Percentiles rank a stretch among this genome's conserved stretches.
These are phyloP conservation scores for Agonopterix subpropinquella DNA, from an alignment of 2,888 invertebrate species.

Conservation along the genomic window DNA sequence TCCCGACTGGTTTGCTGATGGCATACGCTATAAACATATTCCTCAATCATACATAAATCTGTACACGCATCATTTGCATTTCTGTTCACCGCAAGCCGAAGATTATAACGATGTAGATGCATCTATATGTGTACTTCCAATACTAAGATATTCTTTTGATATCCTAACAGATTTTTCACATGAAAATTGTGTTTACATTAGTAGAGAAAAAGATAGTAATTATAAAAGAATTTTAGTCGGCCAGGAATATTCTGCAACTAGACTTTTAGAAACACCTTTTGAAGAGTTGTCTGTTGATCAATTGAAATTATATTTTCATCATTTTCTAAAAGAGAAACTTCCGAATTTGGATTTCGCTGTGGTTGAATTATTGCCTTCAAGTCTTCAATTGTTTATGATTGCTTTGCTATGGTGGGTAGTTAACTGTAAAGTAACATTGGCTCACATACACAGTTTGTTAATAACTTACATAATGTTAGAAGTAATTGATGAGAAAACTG, in stretches of 20 bases:
- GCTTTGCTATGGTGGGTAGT: conserved; percentile 77
- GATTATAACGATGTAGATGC: conserved; percentile 77
- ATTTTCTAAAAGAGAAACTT: conserved; percentile 63
- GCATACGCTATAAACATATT: conserved; percentile 76
- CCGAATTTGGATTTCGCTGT: conserved; percentile 38
- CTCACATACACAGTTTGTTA: conserved; percentile 75
- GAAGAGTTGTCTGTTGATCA: conserved; percentile 36
- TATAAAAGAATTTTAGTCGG: conserved; percentile 44
- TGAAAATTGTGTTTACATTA: conserved; percentile 49
- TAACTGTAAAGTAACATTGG: conserved; percentile 48
- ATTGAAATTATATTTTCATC: conserved; percentile 51
- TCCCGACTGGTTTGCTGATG: conserved; percentile 80
- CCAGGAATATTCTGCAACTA: conserved; percentile 31
- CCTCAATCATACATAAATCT: conserved; percentile 83
- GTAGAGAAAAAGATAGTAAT: conserved; percentile 42
- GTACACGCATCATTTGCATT: conserved; percentile 77
- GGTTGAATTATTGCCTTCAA: conserved; percentile 64
- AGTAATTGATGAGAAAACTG: conserved; percentile 74
- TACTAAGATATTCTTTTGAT: conserved; percentile 77
- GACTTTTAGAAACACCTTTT: conserved; percentile 32
- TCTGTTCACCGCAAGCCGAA: conserved; percentile 83
- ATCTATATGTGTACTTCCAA: conserved; percentile 75
- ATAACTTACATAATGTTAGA: conserved; percentile 75
- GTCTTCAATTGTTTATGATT: conserved; percentile 77
- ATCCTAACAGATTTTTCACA: conserved; percentile 53